A percentile compares a stretch with the other conserved stretches of the same genome.
Evolutionary conservation across 2,888 invertebrate genomes (phyloP).

Genomic region (Hoplodrina blanda): DNA sequence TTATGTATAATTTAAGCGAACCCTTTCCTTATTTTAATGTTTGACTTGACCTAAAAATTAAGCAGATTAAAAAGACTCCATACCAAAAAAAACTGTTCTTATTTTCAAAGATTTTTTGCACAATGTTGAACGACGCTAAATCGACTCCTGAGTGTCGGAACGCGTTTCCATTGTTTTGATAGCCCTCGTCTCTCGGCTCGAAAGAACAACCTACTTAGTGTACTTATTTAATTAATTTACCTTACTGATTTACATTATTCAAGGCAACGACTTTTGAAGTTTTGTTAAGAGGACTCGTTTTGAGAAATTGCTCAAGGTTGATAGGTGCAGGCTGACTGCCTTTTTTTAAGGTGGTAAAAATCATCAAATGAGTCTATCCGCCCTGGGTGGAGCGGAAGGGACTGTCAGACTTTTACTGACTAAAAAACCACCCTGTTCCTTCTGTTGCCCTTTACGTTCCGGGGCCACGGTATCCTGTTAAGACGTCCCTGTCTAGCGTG

Average conservation of each 20-base stretch:
- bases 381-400: too few relatives aligned
- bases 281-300: slow-evolving; percentile 26
- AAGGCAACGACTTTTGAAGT: slow-evolving; percentile 38
- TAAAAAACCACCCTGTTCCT: too few relatives aligned
- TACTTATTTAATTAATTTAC: slow-evolving; percentile 52
- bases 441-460: too few relatives aligned
- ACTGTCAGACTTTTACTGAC: too few relatives aligned
- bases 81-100: not conserved
- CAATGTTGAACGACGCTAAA: slow-evolving; percentile 3
- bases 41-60: slow-evolving; percentile 46
- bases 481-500: too few relatives aligned
- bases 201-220: slow-evolving; percentile 39
- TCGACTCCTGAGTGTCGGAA: slow-evolving; percentile 2
- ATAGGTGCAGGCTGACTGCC: not conserved
- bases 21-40: slow-evolving; percentile 53
- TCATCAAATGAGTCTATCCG: too few relatives aligned
- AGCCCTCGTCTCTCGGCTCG: not conserved
- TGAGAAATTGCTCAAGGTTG: not conserved
- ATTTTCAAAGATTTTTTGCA: slow-evolving; percentile 9
- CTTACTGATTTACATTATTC: slow-evolving; percentile 49
- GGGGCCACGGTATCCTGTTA: too few relatives aligned
- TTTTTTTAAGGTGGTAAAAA: too few relatives aligned
- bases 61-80: slow-evolving; percentile 18
- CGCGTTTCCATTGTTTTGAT: slow-evolving; percentile 22
- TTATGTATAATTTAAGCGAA: slow-evolving; percentile 51